These are phyloP conservation scores for Drosophila micromelanica DNA, from an alignment of 1,140 invertebrate genomes.

Conservation along the genomic window DNA sequence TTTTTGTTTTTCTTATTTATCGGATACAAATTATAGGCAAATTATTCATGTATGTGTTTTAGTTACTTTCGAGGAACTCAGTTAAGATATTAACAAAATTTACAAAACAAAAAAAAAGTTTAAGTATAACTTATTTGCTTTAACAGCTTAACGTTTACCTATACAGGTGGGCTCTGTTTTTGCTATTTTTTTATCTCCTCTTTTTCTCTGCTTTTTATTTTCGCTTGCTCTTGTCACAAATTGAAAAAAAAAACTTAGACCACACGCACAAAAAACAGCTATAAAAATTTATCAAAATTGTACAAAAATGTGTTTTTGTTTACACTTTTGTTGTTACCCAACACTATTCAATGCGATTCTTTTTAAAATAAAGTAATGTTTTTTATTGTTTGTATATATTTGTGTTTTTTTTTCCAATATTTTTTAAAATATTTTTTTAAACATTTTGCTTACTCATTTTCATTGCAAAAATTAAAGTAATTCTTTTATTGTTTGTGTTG, in stretches of 20 bases:
- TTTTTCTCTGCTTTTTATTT: constrained; percentile 4
- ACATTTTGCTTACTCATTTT: constrained; percentile 39
- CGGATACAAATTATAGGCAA: constrained; percentile 33
- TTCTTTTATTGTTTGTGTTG: constrained; percentile 77
- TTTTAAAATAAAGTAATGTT: constrained; percentile 75
- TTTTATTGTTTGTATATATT: constrained; percentile 71
- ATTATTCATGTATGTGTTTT: constrained; percentile 19
- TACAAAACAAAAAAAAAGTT: constrained; percentile 12
- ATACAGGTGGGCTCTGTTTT: constrained; percentile 77
- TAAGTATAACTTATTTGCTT: constrained; percentile 40
- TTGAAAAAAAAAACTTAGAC: constrained; percentile 47
- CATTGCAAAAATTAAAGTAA: constrained; percentile 80
- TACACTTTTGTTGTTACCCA: constrained; percentile 4
- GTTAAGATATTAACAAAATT: constrained; percentile 31
- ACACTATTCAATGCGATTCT: not conserved
- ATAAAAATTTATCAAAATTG: constrained; percentile 77
- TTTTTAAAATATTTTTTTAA: constrained; percentile 4
- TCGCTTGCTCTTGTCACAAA: constrained; percentile 39
- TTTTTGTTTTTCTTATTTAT: not conserved
- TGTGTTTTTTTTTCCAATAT: constrained; percentile 30
- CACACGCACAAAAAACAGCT: constrained; percentile 64
- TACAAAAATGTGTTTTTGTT: constrained; percentile 57
- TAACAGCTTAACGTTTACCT: constrained; percentile 68
- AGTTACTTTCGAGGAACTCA: constrained; percentile 56
- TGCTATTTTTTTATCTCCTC: constrained; percentile 13